Evolutionary conservation across 2,888 invertebrate genomes (phyloP).

Genomic region (Meiosimyza platycephala): DNA sequence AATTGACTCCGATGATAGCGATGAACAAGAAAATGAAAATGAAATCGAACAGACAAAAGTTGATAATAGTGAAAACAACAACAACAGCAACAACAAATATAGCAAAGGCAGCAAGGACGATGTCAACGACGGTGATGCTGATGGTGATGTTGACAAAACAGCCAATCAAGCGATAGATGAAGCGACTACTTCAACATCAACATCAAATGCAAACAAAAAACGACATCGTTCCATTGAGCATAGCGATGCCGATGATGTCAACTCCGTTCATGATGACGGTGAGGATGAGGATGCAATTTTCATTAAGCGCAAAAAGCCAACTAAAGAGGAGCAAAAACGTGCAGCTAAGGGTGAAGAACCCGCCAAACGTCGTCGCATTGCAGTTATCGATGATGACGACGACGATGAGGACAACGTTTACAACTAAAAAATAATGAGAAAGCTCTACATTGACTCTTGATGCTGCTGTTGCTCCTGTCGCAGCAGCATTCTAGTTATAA

Average conservation of each 20-base stretch:
- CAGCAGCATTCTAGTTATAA: not conserved
- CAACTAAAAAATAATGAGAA: conserved; percentile 37
- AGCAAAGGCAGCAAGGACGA: conserved; percentile 31
- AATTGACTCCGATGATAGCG: conserved; percentile 64
- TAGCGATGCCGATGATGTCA: conserved; percentile 28
- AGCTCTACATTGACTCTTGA: not conserved
- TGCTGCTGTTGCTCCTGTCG: not conserved
- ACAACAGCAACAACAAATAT: too few relatives aligned
- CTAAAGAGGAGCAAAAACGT: conserved; percentile 41
- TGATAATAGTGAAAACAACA: conserved; percentile 15
- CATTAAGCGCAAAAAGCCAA: conserved; percentile 59
- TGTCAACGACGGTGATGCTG: conserved; percentile 43
- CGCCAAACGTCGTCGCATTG: conserved; percentile 63
- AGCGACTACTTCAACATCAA: conserved; percentile 28
- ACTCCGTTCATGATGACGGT: conserved; percentile 36
- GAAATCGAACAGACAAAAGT: conserved; percentile 21
- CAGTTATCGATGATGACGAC: conserved; percentile 63
- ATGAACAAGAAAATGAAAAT: conserved; percentile 38
- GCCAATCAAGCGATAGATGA: conserved; percentile 43
- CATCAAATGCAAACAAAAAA: conserved; percentile 42
- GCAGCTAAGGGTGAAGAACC: conserved; percentile 47
- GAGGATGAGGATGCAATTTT: conserved; percentile 58
- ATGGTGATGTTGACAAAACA: conserved; percentile 51
- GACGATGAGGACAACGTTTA: conserved; percentile 48
- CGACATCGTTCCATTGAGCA: conserved; percentile 41